Evolutionary conservation across 2,113 vertebrate genomes (phyloP).

Genomic region (Albula goreensis): DNA sequence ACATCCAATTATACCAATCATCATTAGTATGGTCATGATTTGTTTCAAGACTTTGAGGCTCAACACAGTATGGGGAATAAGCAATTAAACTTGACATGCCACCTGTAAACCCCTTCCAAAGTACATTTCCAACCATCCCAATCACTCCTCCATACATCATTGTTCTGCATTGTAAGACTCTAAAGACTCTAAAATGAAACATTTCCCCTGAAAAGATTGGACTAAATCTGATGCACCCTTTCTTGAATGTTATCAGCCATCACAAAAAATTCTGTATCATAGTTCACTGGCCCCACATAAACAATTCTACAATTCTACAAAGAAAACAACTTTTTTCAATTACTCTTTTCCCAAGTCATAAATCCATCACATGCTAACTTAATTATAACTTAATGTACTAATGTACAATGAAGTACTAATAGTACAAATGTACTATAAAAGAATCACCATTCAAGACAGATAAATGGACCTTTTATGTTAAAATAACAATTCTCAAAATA

Average conservation of each 20-base stretch:
- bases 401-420: background rate
- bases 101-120: background rate
- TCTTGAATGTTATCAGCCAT: background rate
- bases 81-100: background rate
- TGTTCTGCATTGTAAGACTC: background rate
- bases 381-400: background rate
- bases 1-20: background rate
- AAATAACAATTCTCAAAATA: background rate
- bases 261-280: background rate
- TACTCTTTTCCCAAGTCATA: background rate
- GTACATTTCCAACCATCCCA: background rate
- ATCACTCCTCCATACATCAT: background rate
- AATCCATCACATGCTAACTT: background rate
- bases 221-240: background rate
- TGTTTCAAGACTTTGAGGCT: background rate
- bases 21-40: background rate
- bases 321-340: background rate
- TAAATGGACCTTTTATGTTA: background rate
- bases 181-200: background rate
- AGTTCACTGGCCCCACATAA: background rate
- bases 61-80: background rate
- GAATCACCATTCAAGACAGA: background rate
- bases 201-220: background rate
- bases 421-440: background rate
- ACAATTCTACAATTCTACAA: background rate